Evolutionary conservation across 2,888 invertebrate genomes (phyloP).

Genomic region (Aleiodes testaceus): DNA sequence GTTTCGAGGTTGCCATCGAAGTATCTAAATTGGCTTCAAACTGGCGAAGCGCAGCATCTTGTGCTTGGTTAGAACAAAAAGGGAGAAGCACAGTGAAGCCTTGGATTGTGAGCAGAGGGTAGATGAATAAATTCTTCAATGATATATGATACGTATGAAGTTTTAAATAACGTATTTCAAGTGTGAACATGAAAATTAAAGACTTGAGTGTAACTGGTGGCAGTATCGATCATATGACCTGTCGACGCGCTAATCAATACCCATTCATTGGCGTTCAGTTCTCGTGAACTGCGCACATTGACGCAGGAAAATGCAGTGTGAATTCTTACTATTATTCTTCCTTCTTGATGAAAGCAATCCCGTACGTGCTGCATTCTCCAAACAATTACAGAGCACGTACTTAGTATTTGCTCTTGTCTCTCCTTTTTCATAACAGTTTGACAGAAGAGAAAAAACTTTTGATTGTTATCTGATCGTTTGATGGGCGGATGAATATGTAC

Average conservation of each 20-base stretch:
- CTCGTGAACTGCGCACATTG: not conserved
- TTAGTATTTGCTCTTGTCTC: not conserved
- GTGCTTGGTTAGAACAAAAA: constrained; percentile 15
- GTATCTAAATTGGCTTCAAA: constrained; percentile 43
- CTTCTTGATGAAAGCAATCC: no score
- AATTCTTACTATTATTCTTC: not conserved
- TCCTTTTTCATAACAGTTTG: not conserved
- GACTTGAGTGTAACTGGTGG: not conserved
- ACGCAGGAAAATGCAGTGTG: constrained; percentile 2
- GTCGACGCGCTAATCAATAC: constrained; percentile 2
- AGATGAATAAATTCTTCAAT: no score
- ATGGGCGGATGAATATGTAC: not conserved
- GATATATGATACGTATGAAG: no score
- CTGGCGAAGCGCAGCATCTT: not conserved
- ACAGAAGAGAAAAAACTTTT: no score
- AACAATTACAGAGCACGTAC: no score
- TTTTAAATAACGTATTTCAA: no score
- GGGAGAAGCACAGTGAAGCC: not conserved
- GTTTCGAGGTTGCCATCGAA: constrained; percentile 48
- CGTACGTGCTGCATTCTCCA: no score
- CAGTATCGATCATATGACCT: constrained; percentile 8
- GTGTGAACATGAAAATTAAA: not conserved
- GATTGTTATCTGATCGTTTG: constrained; percentile 20
- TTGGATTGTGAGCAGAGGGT: not conserved
- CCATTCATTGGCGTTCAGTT: not conserved